Base-by-base conservation (phyloP, 2,113 vertebrate genomes). In the Mormyrus lacerda region DNA sequence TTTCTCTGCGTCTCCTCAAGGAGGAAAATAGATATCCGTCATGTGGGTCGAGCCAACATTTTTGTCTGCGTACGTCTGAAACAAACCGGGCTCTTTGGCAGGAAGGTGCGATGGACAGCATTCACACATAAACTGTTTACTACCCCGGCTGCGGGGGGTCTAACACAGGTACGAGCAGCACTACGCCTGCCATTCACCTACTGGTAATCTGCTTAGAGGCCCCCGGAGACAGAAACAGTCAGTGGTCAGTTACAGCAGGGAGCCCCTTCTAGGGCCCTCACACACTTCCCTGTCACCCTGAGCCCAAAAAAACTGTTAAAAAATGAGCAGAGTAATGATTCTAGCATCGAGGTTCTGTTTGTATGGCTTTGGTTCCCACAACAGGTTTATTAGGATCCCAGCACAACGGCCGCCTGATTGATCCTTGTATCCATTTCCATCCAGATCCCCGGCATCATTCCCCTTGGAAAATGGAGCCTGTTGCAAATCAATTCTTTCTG, bases 401-500 rank as follows among this genome's bases (percentile, higher is more conserved):
- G 17, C 45, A 19, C 3, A 45, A n/a, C 13, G 3, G 47, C 47
- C 15, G n/a, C 27, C 24, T 6, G 17, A 86, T 17, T 19, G 53
- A 65, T 87, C 27, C 55, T 42, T 1, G 31, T 31, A 27, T 87
- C 35, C 7, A 31, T 58, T 51, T 58, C n/a, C 53, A 42, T 61
- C 31, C 24, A n/a, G 19, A 45, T 31, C 82, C 42, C 17, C 42
- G 24, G 42, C 44, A 11, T 47, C 31, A 24, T 19, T 55, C 39
- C 17, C 51, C 15, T 31, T 45, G 87, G 47, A 65, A 87, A 61
- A 65, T 5, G 4, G 21, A 24, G 55, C 35, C 87, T 65, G 55
- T 87, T 65, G 55, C 87, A 61, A 87, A 87, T 65, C 55, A 44
- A 44, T 87, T 61, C 55, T 61, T 65, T 44, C 87, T 61, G 87